These are phyloP conservation scores for Stictonetta naevosa DNA, from an alignment of 2,113 vertebrate genomes.

Conservation along the genomic window DNA sequence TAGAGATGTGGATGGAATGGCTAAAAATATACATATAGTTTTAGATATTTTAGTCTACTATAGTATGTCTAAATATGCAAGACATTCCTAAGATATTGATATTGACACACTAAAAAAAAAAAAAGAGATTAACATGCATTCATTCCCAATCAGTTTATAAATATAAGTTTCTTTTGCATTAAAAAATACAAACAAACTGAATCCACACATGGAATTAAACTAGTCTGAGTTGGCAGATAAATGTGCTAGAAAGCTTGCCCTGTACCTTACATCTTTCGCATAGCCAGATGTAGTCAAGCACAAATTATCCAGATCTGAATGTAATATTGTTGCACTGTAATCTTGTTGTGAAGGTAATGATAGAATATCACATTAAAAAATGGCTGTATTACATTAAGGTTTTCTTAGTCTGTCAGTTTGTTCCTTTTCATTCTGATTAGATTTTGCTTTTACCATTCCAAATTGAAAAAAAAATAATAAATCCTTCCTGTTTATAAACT, in stretches of 20 bases:
- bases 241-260: neutral
- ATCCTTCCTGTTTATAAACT: conserved; percentile 41
- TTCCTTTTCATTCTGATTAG: conserved; percentile 68
- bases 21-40: neutral
- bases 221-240: neutral
- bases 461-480: conserved; percentile 59
- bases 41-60: neutral
- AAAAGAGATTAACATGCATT: neutral
- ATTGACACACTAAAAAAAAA: neutral
- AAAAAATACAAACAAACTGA: neutral
- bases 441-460: conserved; percentile 62
- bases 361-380: conserved; percentile 64
- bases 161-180: neutral
- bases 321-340: conserved; percentile 65
- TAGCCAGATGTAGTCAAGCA: conserved; percentile 22
- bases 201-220: neutral
- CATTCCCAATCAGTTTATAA: conserved; percentile 10
- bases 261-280: conserved; percentile 3
- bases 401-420: conserved; percentile 54
- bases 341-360: conserved; percentile 67
- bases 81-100: neutral
- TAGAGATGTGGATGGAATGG: neutral
- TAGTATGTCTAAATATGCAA: neutral
- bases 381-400: conserved; percentile 48
- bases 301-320: conserved; percentile 55